phyloP scores from a whole-genome alignment of 2,797 vertebrate genomes.

The Karalla daura region DNA sequence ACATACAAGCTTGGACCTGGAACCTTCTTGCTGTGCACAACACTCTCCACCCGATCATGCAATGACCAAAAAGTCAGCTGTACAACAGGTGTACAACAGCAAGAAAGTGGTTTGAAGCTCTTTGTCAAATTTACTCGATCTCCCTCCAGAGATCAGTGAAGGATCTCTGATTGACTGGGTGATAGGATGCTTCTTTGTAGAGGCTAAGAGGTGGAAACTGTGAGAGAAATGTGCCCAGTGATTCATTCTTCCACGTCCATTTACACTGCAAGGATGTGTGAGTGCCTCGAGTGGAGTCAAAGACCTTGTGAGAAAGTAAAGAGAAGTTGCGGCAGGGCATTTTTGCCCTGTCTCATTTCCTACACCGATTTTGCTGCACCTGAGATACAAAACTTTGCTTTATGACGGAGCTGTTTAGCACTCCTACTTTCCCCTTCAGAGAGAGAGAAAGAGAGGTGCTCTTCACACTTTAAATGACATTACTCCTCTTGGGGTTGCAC shows the following conservation, averaged over 20 bases:
- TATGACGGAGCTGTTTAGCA: neutral
- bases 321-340: constrained; percentile 8
- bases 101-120: constrained; percentile 34
- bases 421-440: neutral
- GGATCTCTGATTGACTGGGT: too few species aligned
- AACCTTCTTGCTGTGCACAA: too few species aligned
- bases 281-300: constrained; percentile 22
- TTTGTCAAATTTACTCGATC: too few species aligned
- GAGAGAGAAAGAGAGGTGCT: neutral
- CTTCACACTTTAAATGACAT: neutral
- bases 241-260: constrained; percentile 51
- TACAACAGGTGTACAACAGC: too few species aligned
- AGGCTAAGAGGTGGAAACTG: constrained; percentile 28
- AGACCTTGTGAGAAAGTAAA: constrained; percentile 36
- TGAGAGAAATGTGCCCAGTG: constrained; percentile 51
- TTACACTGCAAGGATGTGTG: constrained; percentile 20
- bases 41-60: too few species aligned
- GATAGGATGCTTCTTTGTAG: too few species aligned
- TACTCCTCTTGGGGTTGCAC: neutral
- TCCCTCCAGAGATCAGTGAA: too few species aligned
- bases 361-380: constrained; percentile 5
- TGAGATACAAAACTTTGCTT: neutral
- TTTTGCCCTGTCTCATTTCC: constrained; percentile 26
- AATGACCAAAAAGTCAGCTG: too few species aligned
- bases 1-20: too few species aligned